Percentiles rank a stretch among this genome's conserved stretches.
These are phyloP conservation scores for Zosterops lateralis DNA, from an alignment of 2,113 vertebrate species.

Conservation along the genomic window DNA sequence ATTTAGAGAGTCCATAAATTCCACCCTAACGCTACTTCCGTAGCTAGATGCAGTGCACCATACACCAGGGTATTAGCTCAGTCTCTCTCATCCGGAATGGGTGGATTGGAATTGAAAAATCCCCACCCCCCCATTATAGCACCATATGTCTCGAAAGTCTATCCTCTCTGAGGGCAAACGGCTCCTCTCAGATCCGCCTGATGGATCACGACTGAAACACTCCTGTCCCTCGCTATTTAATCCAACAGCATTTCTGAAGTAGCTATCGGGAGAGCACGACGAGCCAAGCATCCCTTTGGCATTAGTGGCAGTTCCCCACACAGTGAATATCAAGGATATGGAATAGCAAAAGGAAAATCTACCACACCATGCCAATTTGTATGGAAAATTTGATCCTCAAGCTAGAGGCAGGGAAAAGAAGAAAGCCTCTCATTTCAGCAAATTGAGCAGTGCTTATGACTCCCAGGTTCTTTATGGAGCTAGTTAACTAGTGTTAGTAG, in stretches of 20 bases:
- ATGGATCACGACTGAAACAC: conserved; percentile 34
- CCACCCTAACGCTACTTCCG: conserved; percentile 70
- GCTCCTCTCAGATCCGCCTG: conserved; percentile 60
- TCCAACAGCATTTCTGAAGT: conserved; percentile 43
- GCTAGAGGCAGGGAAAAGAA: conserved; percentile 27
- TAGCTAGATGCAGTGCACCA: conserved; percentile 60
- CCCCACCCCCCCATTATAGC: conserved; percentile 59
- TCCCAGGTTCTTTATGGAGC: background rate
- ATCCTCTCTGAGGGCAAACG: conserved; percentile 65
- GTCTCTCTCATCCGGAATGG: conserved; percentile 71
- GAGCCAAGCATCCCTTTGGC: conserved; percentile 34
- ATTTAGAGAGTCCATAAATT: conserved; percentile 72
- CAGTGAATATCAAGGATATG: background rate
- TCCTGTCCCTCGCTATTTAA: conserved; percentile 47
- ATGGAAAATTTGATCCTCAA: conserved; percentile 39
- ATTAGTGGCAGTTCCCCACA: background rate
- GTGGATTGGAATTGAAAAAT: conserved; percentile 71
- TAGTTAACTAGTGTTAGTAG: background rate
- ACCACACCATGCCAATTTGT: conserved; percentile 6
- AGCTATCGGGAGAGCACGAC: background rate
- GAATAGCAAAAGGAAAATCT: conserved; percentile 33
- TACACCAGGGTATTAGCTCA: conserved; percentile 72
- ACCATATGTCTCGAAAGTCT: conserved; percentile 71
- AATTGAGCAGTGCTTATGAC: background rate
- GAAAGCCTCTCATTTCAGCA: background rate